These are phyloP conservation scores for Palloptera scutellata DNA, from an alignment of 2,888 invertebrate genomes.

Conservation along the genomic window DNA sequence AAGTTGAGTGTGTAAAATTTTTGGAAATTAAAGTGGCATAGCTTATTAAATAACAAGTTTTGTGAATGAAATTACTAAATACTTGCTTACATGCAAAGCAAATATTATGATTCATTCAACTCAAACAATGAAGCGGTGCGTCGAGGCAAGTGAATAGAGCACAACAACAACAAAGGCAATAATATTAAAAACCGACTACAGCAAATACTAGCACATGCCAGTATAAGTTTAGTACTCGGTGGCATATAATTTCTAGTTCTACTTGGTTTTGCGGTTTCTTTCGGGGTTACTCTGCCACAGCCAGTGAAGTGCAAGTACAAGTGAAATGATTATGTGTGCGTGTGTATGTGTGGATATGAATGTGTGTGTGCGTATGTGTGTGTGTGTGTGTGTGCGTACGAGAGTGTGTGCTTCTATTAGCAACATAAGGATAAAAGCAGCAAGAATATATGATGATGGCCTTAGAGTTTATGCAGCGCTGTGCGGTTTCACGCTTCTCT, in stretches of 20 bases:
- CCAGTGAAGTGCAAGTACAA: slow-evolving; percentile 21
- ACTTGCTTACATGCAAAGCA: no score
- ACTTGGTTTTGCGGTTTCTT: not conserved
- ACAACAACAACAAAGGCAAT: no score
- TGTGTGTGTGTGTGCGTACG: slow-evolving; percentile 17
- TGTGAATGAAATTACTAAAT: no score
- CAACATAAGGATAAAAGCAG: not conserved
- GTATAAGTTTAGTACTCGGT: no score
- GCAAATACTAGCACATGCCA: no score
- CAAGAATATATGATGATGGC: not conserved
- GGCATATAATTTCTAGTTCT: not conserved
- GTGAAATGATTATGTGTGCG: slow-evolving; percentile 23
- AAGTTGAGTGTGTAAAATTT: no score
- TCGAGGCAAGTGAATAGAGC: no score
- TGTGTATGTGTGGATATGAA: slow-evolving; percentile 35
- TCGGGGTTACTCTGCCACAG: not conserved
- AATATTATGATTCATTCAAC: no score
- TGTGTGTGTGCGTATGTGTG: slow-evolving; percentile 27
- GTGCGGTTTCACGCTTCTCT: not conserved
- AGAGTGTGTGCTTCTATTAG: not conserved
- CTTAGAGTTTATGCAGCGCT: not conserved
- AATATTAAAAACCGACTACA: no score
- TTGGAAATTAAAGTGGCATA: no score
- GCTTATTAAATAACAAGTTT: no score
- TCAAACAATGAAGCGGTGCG: no score